These are phyloP conservation scores for Calliphora vicina DNA, from an alignment of 1,140 invertebrate genomes.

Conservation along the genomic window DNA sequence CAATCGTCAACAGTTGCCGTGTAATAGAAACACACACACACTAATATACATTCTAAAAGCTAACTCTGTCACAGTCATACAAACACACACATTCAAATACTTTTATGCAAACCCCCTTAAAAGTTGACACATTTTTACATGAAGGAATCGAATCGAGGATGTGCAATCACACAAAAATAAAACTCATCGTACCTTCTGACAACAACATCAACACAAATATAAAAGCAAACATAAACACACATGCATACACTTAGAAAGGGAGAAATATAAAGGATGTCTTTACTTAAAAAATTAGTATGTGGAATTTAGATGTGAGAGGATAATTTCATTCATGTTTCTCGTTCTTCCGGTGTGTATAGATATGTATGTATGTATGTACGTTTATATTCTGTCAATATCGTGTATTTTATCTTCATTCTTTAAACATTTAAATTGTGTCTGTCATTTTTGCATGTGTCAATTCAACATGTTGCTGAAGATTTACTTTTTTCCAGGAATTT, in stretches of 20 bases:
- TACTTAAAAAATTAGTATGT: slow-evolving; percentile 26
- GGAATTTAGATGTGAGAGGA: neutral
- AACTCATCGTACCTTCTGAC: neutral
- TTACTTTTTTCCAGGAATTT: neutral
- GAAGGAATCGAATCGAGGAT: neutral
- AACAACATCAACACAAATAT: neutral
- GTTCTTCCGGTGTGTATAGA: neutral
- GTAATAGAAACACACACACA: neutral
- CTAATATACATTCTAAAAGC: too few relatives aligned
- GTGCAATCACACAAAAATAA: neutral
- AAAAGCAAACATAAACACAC: neutral
- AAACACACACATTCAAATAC: slow-evolving; percentile 6
- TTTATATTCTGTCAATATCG: neutral
- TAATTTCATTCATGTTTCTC: neutral
- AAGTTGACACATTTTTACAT: slow-evolving; percentile 23
- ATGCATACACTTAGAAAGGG: neutral
- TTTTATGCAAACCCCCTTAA: neutral
- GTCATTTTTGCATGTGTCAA: slow-evolving; percentile 21
- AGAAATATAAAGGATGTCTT: slow-evolving; percentile 19
- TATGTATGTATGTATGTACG: neutral
- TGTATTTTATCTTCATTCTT: neutral
- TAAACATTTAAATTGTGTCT: neutral
- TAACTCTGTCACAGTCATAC: neutral
- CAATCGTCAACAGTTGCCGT: slow-evolving; percentile 18
- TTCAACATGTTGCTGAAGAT: slow-evolving; percentile 21